Evolutionary conservation across 2,888 invertebrate species (phyloP).

Genomic region (Actias luna): DNA sequence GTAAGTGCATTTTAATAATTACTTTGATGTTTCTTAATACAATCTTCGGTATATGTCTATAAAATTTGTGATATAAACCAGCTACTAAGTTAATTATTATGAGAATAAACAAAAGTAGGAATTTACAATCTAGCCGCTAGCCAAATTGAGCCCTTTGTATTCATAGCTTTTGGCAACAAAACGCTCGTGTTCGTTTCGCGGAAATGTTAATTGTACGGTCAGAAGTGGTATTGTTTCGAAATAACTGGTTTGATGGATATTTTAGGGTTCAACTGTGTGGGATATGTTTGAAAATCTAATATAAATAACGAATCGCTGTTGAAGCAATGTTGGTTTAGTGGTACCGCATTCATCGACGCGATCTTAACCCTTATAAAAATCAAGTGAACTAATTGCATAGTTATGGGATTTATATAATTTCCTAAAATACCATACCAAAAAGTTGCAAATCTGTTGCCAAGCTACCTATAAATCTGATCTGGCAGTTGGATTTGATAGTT

Average conservation of each 20-base stretch:
- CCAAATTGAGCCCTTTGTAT: constrained; percentile 28
- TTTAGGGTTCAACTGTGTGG: background rate
- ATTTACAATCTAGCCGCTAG: constrained; percentile 33
- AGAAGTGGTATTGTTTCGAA: constrained; percentile 19
- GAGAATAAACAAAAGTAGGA: background rate
- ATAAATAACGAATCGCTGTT: background rate
- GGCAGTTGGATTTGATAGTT: too few relatives aligned
- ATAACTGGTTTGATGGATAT: background rate
- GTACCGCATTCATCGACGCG: too few relatives aligned
- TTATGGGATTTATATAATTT: too few relatives aligned
- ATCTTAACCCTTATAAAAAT: too few relatives aligned
- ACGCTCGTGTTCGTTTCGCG: constrained; percentile 31
- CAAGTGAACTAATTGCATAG: too few relatives aligned
- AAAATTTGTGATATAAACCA: background rate
- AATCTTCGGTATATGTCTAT: background rate
- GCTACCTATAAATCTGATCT: too few relatives aligned
- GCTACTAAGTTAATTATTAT: background rate
- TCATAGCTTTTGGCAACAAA: constrained; percentile 30
- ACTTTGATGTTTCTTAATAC: background rate
- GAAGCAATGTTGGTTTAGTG: too few relatives aligned
- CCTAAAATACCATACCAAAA: too few relatives aligned
- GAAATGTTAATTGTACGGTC: constrained; percentile 32
- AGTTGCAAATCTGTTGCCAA: too few relatives aligned
- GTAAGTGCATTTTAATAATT: background rate
- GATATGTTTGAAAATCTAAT: background rate